Conservation (phyloP, 2,888 invertebrate species). For the Sericinus montela region DNA sequence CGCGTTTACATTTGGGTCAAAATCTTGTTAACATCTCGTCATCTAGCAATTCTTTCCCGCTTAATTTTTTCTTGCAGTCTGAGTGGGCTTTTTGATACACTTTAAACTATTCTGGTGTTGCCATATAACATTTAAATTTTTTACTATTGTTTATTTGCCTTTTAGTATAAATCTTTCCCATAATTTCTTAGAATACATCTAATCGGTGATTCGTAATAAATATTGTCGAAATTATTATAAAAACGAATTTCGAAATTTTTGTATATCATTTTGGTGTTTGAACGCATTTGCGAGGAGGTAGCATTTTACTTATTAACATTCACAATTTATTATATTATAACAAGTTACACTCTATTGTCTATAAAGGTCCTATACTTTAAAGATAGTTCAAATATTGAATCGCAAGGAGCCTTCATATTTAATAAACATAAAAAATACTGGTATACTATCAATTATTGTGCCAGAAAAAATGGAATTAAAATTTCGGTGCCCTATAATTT, state of each 20-base stretch:
- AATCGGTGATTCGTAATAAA: not conserved
- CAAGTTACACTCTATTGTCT: conserved; percentile 11
- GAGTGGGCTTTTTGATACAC: too few species aligned
- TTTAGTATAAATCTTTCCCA: not conserved
- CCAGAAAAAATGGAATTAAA: too few species aligned
- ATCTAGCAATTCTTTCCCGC: too few species aligned
- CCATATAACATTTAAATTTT: not conserved
- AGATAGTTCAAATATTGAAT: not conserved
- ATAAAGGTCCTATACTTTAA: conserved; percentile 3
- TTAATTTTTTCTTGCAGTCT: too few species aligned
- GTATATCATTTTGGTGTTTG: conserved; percentile 37
- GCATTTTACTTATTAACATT: conserved; percentile 23
- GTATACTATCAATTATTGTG: too few species aligned
- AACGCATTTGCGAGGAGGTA: conserved; percentile 35
- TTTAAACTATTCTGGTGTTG: not conserved
- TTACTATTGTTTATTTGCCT: not conserved
- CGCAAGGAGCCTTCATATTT: too few species aligned
- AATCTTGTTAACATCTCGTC: too few species aligned
- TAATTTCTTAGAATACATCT: not conserved
- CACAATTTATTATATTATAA: not conserved
- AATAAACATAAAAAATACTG: too few species aligned
- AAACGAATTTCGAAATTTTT: conserved; percentile 24
- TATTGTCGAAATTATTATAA: conserved; percentile 1
- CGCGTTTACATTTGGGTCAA: too few species aligned
- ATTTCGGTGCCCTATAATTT: too few species aligned